Evolutionary conservation across 2,797 vertebrate genomes (phyloP), one percentile per base, ranked within the genome.

Genomic region (Rhabdophis nuchalis): DNA sequence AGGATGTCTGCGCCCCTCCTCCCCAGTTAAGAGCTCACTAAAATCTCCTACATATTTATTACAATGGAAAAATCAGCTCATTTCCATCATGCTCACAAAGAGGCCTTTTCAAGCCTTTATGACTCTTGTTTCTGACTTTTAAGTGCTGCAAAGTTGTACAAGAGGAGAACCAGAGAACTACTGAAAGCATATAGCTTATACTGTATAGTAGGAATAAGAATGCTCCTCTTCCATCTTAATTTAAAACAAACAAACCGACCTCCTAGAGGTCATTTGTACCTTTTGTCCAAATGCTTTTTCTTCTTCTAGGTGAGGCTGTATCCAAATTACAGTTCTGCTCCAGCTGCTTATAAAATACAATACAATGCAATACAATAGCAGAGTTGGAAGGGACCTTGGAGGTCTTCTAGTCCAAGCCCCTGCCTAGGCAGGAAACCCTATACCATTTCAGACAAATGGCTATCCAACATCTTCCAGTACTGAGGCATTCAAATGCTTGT

Each of bases 311-410:
- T 86, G 58, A 88, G 52, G 11, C 60, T 20, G 60, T 0, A 8
- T 91, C 58, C 0, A 52, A 91, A 93, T 93, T 90, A 90, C 32
- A 87, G 92, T 94, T 95, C 96, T 3, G 85, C 89, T 93, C 90
- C 93, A 89, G 94, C 90, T 2, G 0, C 94, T 88, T n/a, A n/a
- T n/a, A n/a, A n/a, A n/a, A n/a, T n/a, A n/a, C n/a, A n/a, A n/a
- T n/a, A n/a, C n/a, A n/a, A n/a, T n/a, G n/a, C n/a, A n/a, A n/a
- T n/a, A n/a, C n/a, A n/a, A n/a, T n/a, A n/a, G n/a, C n/a, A n/a
- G n/a, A n/a, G n/a, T n/a, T n/a, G n/a, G n/a, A n/a, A n/a, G n/a
- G n/a, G n/a, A n/a, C n/a, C n/a, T n/a, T n/a, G n/a, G n/a, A n/a
- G n/a, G n/a, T n/a, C n/a, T n/a, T n/a, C n/a, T n/a, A n/a, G n/a